Evolutionary conservation across 2,888 invertebrate genomes (phyloP), one percentile per base, ranked within the genome.

Genomic region (Parochlus steinenii): DNA sequence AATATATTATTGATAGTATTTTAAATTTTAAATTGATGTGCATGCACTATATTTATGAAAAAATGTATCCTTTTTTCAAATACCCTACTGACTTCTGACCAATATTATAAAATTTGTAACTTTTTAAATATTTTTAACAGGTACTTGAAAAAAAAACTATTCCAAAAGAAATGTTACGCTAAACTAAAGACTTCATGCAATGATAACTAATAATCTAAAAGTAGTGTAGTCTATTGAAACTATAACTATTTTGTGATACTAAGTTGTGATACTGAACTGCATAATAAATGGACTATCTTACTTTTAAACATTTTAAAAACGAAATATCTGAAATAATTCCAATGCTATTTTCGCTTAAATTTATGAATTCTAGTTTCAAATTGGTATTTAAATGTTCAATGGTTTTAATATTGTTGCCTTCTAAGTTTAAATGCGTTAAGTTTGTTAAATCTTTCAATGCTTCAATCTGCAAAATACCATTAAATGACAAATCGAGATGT

Each of bases 401-500:
- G n/a, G 76, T 74, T 70, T 90, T 90, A 47, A 92, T 82, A 50
- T 80, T 87, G 61, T 92, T 92, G 42, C 82, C 83, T 58, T 80
- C 72, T 42, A 92, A 63, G 58, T 85, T 83, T 33, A 92, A 64
- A 50, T 78, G 77, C 51, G 76, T 75, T 40, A 92, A 64, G 50
- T 81, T 76, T 34, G 70, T 64, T 44, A 92, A 66, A 40, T 87
- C 85, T 54, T 83, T 83, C 10, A 90, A 62, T 7, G 89, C 90
- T 57, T 92, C 90, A 48, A 90, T 86, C 38, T 80, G 79, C 28
- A 86, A 64, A 44, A 92, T 83, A 33, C 79, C 79, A 61, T 92
- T 92, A 53, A 83, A 76, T 43, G 86, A 79, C 29, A 92, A 65
- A 55, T 87, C 80, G 42, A 92, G 60, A 26, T 78, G 74, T 24